A percentile compares a stretch with the other conserved stretches of the same genome.
Conservation (phyloP, 2,888 invertebrate species). For the Oscheius sp. region DNA sequence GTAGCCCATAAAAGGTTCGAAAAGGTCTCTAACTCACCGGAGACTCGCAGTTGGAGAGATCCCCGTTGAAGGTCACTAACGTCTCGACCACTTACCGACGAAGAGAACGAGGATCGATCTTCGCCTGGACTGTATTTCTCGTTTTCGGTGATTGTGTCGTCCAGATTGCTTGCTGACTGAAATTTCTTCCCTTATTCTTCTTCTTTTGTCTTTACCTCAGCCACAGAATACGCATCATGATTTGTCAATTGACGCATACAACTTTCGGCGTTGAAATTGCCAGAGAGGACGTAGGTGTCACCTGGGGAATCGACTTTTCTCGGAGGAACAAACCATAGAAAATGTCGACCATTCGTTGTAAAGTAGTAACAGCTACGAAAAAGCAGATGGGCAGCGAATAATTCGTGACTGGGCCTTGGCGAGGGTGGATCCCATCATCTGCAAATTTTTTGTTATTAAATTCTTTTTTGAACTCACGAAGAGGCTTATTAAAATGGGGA, state of each 20-base stretch:
- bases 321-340: slow-evolving; percentile 60
- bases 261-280: slow-evolving; percentile 1
- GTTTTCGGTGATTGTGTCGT: not conserved
- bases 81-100: slow-evolving; percentile 27
- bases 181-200: not conserved
- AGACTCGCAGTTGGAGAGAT: slow-evolving; percentile 14
- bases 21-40: slow-evolving; percentile 11
- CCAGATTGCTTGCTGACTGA: slow-evolving; percentile 3
- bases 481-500: slow-evolving; percentile 40
- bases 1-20: not conserved
- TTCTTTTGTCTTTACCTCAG: not conserved
- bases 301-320: slow-evolving; percentile 10
- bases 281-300: not conserved
- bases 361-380: slow-evolving; percentile 60
- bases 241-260: not conserved
- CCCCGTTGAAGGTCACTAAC: slow-evolving; percentile 21
- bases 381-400: slow-evolving; percentile 56
- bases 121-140: not conserved
- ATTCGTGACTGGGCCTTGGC: not conserved
- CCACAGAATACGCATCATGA: not conserved
- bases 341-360: slow-evolving; percentile 63
- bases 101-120: slow-evolving; percentile 19
- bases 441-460: too few relatives aligned
- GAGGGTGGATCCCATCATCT: slow-evolving; percentile 25
- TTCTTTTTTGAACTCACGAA: slow-evolving; percentile 39